Evolutionary conservation across 2,113 vertebrate species (phyloP).

Genomic region (Plestiodon gilberti): DNA sequence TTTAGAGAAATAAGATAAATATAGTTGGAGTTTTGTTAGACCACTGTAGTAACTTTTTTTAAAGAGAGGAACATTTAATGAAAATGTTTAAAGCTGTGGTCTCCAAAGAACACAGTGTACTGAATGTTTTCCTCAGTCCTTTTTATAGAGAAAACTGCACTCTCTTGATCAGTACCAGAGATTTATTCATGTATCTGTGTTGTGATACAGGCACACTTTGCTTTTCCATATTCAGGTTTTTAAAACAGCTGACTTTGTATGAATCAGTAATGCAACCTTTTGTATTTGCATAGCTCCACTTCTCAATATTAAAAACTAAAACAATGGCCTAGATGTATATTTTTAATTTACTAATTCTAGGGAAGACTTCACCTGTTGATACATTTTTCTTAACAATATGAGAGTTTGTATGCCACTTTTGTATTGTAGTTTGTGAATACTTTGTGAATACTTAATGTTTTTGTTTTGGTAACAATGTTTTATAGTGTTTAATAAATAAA

Average conservation of each 20-base stretch:
- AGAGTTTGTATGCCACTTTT: conserved; percentile 28
- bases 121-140: neutral
- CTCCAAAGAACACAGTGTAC: neutral
- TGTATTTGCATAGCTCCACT: conserved; percentile 48
- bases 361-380: conserved; percentile 16
- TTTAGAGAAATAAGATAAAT: neutral
- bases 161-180: conserved; percentile 46
- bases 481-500: conserved; percentile 56
- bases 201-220: conserved; percentile 38
- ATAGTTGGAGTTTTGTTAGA: conserved; percentile 3
- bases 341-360: conserved; percentile 14
- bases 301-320: conserved; percentile 31
- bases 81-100: conserved; percentile 7
- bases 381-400: conserved; percentile 33
- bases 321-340: conserved; percentile 39
- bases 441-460: conserved; percentile 62
- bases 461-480: conserved; percentile 51
- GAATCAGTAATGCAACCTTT: conserved; percentile 55
- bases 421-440: conserved; percentile 32
- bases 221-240: conserved; percentile 45
- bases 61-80: conserved; percentile 15
- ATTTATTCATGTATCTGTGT: conserved; percentile 52
- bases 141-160: neutral
- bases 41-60: neutral
- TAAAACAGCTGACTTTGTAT: conserved; percentile 47